Percentiles rank a stretch among this genome's conserved stretches.
Conservation (phyloP, 2,888 invertebrate genomes). For the Ornithoptera alexandrae region DNA sequence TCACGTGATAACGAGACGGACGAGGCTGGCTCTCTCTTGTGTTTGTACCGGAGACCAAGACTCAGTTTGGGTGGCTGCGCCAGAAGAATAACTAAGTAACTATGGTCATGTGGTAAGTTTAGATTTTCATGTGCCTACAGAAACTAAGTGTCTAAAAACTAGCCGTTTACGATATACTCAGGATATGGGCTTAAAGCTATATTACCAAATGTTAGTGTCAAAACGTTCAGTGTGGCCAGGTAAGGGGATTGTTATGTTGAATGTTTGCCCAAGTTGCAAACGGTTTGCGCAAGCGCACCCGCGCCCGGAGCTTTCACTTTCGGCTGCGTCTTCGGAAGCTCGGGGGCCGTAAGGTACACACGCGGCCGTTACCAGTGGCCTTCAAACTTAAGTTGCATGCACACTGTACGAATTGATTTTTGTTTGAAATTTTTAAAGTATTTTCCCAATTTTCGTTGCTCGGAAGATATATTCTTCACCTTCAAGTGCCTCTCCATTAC, state of each 20-base stretch:
- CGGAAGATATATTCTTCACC: too few relatives aligned
- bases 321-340: conserved; percentile 21
- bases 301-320: conserved; percentile 22
- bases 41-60: too few relatives aligned
- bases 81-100: too few relatives aligned
- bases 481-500: too few relatives aligned
- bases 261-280: neutral
- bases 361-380: neutral
- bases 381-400: neutral
- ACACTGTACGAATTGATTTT: conserved; percentile 2
- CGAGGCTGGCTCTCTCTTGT: too few relatives aligned
- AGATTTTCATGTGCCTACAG: too few relatives aligned
- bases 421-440: neutral
- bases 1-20: too few relatives aligned
- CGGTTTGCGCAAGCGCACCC: neutral
- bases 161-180: too few relatives aligned
- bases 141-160: too few relatives aligned
- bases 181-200: neutral
- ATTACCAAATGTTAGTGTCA: neutral
- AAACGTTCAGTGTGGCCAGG: neutral
- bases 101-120: too few relatives aligned
- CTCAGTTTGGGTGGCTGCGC: too few relatives aligned
- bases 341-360: conserved; percentile 10
- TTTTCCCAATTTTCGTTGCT: too few relatives aligned
- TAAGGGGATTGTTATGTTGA: neutral